Percentiles rank a stretch among this genome's conserved stretches.
Conservation (phyloP, 2,888 invertebrate genomes). For the Tyria jacobaeae region DNA sequence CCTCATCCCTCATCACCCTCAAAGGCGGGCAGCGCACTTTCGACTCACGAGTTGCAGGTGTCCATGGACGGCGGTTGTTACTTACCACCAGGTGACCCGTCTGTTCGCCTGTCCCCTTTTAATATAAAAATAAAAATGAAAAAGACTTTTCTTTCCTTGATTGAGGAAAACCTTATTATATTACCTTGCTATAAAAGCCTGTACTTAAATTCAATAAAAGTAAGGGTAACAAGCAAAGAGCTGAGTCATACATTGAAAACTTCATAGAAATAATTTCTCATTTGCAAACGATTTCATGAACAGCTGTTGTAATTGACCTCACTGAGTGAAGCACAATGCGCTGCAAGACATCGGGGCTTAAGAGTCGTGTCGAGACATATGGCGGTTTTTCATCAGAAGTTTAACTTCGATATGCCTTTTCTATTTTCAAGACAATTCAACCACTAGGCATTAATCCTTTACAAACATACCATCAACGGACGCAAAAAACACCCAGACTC, state of each 20-base stretch:
- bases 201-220: not conserved
- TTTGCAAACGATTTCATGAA: constrained; percentile 32
- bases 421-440: no score
- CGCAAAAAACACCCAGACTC: no score
- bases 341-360: constrained; percentile 31
- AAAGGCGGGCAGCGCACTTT: no score
- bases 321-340: constrained; percentile 39
- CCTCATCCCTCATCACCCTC: no score
- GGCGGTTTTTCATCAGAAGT: constrained; percentile 29
- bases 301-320: constrained; percentile 49
- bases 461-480: no score
- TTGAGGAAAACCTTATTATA: not conserved
- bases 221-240: not conserved
- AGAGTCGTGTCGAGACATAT: constrained; percentile 1
- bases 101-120: no score
- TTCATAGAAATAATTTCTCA: constrained; percentile 16
- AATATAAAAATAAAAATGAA: no score
- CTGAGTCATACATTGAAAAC: constrained; percentile 25
- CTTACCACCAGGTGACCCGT: no score
- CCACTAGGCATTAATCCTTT: no score
- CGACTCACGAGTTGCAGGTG: no score
- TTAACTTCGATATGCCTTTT: not conserved
- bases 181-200: no score
- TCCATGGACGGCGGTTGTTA: no score
- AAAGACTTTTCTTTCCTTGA: not conserved